These are phyloP conservation scores for Martes martes DNA, from an alignment of 2,113 vertebrate species.

Conservation along the genomic window DNA sequence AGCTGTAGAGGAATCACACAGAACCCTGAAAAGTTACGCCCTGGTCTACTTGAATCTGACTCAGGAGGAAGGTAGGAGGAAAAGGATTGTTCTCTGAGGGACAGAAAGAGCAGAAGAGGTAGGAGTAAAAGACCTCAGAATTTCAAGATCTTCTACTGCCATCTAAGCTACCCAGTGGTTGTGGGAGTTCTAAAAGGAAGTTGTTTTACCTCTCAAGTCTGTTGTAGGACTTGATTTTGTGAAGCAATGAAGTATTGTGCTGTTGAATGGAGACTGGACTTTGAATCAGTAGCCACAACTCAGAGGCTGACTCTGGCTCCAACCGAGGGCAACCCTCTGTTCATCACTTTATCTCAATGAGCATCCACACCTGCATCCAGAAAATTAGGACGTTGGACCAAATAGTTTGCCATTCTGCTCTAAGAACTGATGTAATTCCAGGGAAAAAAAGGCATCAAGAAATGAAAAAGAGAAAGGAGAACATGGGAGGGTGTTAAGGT, in stretches of 20 bases:
- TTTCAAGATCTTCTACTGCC: slow-evolving; percentile 28
- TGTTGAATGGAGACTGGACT: background rate
- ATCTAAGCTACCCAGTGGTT: background rate
- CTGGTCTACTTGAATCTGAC: slow-evolving; percentile 71
- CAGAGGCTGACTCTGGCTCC: background rate
- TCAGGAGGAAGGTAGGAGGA: slow-evolving; percentile 2
- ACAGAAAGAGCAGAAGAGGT: slow-evolving; percentile 17
- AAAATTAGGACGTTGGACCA: background rate
- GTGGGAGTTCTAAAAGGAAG: slow-evolving; percentile 35
- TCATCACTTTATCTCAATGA: slow-evolving; percentile 21
- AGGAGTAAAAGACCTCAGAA: background rate
- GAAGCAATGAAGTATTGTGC: background rate
- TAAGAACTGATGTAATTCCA: background rate
- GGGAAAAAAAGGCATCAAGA: background rate
- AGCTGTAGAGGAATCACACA: slow-evolving; percentile 43
- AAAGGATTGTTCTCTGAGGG: slow-evolving; percentile 19
- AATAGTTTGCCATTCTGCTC: background rate
- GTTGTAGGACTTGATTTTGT: slow-evolving; percentile 66
- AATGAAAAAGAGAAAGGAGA: background rate
- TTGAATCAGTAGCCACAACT: background rate
- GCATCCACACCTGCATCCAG: background rate
- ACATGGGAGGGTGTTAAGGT: background rate
- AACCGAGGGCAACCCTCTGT: background rate
- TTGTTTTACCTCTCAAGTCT: slow-evolving; percentile 49
- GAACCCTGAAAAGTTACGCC: slow-evolving; percentile 35